A percentile compares a stretch with the other conserved stretches of the same genome.
Evolutionary conservation across 2,113 vertebrate genomes (phyloP).

Genomic region (Hippoglossus stenolepis): DNA sequence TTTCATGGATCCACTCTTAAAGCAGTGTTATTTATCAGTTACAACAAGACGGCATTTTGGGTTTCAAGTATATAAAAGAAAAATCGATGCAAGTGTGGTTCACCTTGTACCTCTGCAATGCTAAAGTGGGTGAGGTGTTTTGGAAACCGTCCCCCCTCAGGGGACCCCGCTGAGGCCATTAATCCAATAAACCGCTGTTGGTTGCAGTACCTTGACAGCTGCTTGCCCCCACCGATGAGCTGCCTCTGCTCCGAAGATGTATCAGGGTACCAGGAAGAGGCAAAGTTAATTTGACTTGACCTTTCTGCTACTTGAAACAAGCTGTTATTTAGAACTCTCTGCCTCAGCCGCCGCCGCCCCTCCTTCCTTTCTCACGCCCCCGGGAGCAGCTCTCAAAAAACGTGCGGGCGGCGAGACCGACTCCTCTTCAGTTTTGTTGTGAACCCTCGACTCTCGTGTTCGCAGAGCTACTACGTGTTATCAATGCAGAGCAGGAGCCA

Average conservation of each 20-base stretch:
- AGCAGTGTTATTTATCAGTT: not conserved
- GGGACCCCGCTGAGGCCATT: constrained; percentile 35
- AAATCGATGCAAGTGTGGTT: constrained; percentile 19
- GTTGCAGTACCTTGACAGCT: constrained; percentile 57
- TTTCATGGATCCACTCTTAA: not conserved
- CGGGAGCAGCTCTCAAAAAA: constrained; percentile 25
- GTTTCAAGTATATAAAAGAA: not conserved
- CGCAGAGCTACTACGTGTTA: constrained; percentile 1
- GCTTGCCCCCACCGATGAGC: constrained; percentile 49
- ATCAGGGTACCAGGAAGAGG: constrained; percentile 17
- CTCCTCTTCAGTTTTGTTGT: constrained; percentile 17
- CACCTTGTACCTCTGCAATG: constrained; percentile 26
- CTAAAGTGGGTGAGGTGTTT: constrained; percentile 42
- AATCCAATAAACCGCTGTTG: constrained; percentile 56
- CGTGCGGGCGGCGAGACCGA: constrained; percentile 16
- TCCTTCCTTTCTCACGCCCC: not conserved
- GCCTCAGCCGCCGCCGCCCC: not conserved
- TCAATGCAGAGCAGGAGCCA: constrained; percentile 19
- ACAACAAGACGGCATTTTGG: not conserved
- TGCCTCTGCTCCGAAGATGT: constrained; percentile 38
- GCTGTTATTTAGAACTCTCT: constrained; percentile 45
- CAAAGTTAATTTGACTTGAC: constrained; percentile 63
- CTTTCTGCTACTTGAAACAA: constrained; percentile 55
- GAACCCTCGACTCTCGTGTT: constrained; percentile 27
- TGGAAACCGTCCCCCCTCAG: constrained; percentile 24